Percentiles rank a stretch among this genome's conserved stretches.
These are phyloP conservation scores for Uloborus plumipes DNA, from an alignment of 2,888 invertebrate genomes.

Conservation along the genomic window DNA sequence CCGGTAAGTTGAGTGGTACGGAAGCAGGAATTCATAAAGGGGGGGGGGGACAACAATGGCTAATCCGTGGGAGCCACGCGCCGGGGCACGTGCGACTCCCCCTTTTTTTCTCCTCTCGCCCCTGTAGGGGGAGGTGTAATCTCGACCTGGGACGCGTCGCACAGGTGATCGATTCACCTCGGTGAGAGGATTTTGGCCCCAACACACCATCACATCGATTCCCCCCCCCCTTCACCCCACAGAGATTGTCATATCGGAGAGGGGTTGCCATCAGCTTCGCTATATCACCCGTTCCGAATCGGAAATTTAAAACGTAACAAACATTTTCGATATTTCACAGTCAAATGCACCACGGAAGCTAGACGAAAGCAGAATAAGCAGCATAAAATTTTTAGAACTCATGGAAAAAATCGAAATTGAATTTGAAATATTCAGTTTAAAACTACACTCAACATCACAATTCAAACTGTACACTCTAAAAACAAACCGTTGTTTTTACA, in stretches of 20 bases:
- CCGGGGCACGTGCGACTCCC: constrained; percentile 19
- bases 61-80: constrained; percentile 48
- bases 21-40: constrained; percentile 33
- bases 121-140: no score
- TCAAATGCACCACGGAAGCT: no score
- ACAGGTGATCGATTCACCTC: constrained; percentile 63
- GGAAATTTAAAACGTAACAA: no score
- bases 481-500: no score
- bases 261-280: constrained; percentile 16
- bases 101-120: constrained; percentile 20
- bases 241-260: background rate
- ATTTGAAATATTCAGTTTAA: no score
- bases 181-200: background rate
- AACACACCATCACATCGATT: background rate
- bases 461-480: no score
- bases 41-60: constrained; percentile 45
- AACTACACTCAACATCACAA: no score
- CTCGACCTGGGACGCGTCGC: background rate
- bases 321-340: no score
- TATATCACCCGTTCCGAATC: constrained; percentile 2
- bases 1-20: constrained; percentile 1
- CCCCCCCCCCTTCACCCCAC: constrained; percentile 1
- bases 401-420: no score
- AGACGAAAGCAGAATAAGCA: no score
- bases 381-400: no score